A percentile compares a stretch with the other conserved stretches of the same genome.
These are phyloP conservation scores for Crepidodera aurea DNA, from an alignment of 2,888 invertebrate species.

Conservation along the genomic window DNA sequence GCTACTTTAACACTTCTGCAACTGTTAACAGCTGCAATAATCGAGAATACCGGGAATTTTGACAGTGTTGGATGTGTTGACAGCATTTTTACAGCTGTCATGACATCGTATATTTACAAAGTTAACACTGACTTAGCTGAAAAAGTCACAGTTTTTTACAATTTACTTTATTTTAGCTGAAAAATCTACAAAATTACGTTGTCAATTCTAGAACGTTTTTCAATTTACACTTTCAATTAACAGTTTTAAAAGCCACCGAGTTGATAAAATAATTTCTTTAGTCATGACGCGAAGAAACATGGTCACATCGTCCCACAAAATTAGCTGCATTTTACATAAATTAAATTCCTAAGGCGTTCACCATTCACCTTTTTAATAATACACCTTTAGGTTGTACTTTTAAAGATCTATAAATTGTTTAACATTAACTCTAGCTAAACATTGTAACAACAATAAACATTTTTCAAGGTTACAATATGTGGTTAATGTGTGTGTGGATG, in stretches of 20 bases:
- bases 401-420: background rate
- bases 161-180: no score
- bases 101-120: no score
- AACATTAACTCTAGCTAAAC: background rate
- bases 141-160: no score
- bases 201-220: background rate
- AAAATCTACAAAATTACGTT: no score
- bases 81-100: no score
- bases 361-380: slow-evolving; percentile 1
- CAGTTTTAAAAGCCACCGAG: no score
- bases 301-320: background rate
- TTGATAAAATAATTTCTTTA: background rate
- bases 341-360: slow-evolving; percentile 1
- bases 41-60: no score
- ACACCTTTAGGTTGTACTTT: background rate
- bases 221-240: no score
- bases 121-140: no score
- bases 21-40: no score
- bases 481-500: background rate
- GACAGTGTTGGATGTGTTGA: no score
- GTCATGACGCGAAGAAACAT: background rate
- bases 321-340: background rate
- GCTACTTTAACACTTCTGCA: no score
- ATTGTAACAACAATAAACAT: background rate
- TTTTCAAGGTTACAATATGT: background rate